These are phyloP conservation scores for Drosophila ironensis DNA, from an alignment of 1,140 invertebrate genomes.

Conservation along the genomic window DNA sequence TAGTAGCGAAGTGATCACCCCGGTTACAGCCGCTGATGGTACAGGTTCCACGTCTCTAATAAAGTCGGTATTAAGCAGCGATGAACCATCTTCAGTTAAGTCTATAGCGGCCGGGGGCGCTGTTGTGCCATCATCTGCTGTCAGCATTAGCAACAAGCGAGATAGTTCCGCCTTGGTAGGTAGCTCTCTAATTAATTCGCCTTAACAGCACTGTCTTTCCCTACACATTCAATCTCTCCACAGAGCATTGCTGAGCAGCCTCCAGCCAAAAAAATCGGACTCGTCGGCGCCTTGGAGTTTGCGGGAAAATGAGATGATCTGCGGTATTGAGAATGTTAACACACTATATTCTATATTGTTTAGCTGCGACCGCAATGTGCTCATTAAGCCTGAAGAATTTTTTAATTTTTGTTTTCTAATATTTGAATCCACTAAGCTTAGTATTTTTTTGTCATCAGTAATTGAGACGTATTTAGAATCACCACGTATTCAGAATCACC, in stretches of 20 bases:
- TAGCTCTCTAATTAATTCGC: too few relatives aligned
- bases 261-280: slow-evolving; percentile 54
- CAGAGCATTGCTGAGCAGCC: slow-evolving; percentile 49
- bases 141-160: slow-evolving; percentile 21
- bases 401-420: neutral
- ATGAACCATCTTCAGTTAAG: slow-evolving; percentile 32
- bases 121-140: neutral
- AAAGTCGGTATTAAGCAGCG: slow-evolving; percentile 28
- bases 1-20: slow-evolving; percentile 44
- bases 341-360: slow-evolving; percentile 12
- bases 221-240: neutral
- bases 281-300: slow-evolving; percentile 32
- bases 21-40: slow-evolving; percentile 1
- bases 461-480: slow-evolving; percentile 49
- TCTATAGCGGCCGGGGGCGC: neutral
- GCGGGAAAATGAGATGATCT: slow-evolving; percentile 30
- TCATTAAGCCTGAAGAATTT: neutral
- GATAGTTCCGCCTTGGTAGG: slow-evolving; percentile 44
- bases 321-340: neutral
- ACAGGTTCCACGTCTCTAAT: slow-evolving; percentile 11
- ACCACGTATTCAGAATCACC: too few relatives aligned
- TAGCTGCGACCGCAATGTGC: neutral
- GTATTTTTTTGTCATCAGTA: slow-evolving; percentile 15
- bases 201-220: too few relatives aligned
- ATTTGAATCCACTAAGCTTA: neutral